Conservation (phyloP, 2,888 invertebrate genomes). For the Zaprionus lineosus region DNA sequence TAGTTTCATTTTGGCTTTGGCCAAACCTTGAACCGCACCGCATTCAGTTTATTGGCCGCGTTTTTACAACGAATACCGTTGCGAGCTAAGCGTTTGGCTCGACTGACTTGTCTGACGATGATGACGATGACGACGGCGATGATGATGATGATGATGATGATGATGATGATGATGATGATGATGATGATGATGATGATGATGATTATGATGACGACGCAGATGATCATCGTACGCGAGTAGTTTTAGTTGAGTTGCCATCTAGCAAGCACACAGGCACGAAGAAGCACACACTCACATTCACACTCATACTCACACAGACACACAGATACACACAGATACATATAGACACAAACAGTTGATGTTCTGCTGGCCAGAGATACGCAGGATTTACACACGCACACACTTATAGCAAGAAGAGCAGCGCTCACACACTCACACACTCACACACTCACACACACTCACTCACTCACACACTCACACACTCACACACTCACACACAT, state of each 20-base stretch:
- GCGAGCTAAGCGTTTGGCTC: constrained; percentile 54
- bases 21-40: constrained; percentile 80
- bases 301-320: not conserved
- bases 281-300: not conserved
- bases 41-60: constrained; percentile 80
- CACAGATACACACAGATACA: not conserved
- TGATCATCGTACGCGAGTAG: constrained; percentile 23
- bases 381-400: no score
- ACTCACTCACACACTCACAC: not conserved
- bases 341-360: no score
- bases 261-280: constrained; percentile 1
- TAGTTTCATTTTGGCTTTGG: constrained; percentile 78
- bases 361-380: no score
- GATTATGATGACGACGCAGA: constrained; percentile 24
- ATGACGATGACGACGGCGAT: constrained; percentile 23
- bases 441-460: not conserved
- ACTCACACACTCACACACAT: no score
- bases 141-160: constrained; percentile 25
- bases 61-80: constrained; percentile 81
- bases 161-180: constrained; percentile 20
- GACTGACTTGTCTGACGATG: constrained; percentile 22
- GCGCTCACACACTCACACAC: not conserved
- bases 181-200: constrained; percentile 28
- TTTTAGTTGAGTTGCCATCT: constrained; percentile 20
- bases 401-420: no score